Evolutionary conservation across 2,113 vertebrate genomes (phyloP).

Genomic region (Callithrix jacchus): DNA sequence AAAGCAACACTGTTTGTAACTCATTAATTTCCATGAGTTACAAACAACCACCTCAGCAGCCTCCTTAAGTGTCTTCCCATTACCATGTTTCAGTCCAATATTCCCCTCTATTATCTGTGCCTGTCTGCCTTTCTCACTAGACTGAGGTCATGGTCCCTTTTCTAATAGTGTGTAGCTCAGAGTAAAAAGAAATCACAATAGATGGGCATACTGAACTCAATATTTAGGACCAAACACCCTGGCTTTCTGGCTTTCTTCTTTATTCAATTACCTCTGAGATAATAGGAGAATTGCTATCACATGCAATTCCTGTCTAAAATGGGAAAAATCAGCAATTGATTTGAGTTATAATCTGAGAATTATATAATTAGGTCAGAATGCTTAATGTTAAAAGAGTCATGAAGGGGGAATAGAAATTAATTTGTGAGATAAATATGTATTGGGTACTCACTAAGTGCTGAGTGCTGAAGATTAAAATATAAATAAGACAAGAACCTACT

Average conservation of each 20-base stretch:
- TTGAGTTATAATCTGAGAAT: background rate
- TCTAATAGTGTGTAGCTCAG: background rate
- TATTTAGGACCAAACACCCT: background rate
- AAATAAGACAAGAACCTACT: background rate
- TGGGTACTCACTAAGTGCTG: background rate
- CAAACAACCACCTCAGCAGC: background rate
- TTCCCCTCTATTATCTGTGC: background rate
- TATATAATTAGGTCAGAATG: background rate
- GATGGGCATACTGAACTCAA: background rate
- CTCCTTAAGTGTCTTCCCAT: background rate
- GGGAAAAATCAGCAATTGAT: background rate
- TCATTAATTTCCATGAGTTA: background rate
- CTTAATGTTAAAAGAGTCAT: background rate
- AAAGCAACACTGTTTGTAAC: background rate
- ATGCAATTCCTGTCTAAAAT: background rate
- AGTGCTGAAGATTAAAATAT: background rate
- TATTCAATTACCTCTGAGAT: constrained; percentile 3
- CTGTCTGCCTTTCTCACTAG: background rate
- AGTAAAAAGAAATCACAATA: background rate
- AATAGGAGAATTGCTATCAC: background rate
- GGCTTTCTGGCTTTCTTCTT: background rate
- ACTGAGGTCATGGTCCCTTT: background rate
- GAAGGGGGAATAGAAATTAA: background rate
- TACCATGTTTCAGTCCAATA: background rate
- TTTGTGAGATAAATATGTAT: background rate